A percentile compares a stretch with the other conserved stretches of the same genome.
phyloP scores from a whole-genome alignment of 2,888 invertebrate genomes.

The Teinopalpus imperialis region DNA sequence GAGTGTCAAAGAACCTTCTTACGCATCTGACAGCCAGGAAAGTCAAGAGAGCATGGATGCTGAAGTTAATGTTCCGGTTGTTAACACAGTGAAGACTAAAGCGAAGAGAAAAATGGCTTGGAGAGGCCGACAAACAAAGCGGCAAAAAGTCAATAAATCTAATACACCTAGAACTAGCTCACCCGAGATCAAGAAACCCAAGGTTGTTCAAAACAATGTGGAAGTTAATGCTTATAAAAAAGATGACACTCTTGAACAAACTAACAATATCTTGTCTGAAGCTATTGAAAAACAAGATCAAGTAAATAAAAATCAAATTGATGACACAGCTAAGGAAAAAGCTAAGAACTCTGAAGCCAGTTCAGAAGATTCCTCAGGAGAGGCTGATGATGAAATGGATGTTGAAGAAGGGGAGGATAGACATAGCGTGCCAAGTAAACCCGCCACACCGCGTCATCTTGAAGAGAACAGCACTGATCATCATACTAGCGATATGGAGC shows the following conservation, averaged over 20 bases:
- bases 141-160: constrained; percentile 49
- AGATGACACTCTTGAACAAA: constrained; percentile 54
- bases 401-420: constrained; percentile 81
- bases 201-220: constrained; percentile 44
- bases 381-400: constrained; percentile 86
- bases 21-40: constrained; percentile 70
- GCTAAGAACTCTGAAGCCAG: constrained; percentile 71
- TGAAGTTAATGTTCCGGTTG: constrained; percentile 35
- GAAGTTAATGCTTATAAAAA: constrained; percentile 51
- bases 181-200: constrained; percentile 59
- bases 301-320: constrained; percentile 41
- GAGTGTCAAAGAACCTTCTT: constrained; percentile 51
- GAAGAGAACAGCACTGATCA: constrained; percentile 73
- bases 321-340: constrained; percentile 52
- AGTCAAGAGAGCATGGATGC: constrained; percentile 60
- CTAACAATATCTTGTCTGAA: constrained; percentile 31
- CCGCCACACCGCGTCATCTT: constrained; percentile 54
- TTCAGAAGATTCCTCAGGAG: constrained; percentile 84
- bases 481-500: constrained; percentile 77
- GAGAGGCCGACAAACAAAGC: constrained; percentile 70
- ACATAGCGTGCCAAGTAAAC: constrained; percentile 61
- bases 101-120: constrained; percentile 76
- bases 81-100: constrained; percentile 48
- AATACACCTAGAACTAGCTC: constrained; percentile 40
- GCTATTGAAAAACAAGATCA: constrained; percentile 31